Base-by-base conservation (phyloP, 2,888 invertebrate genomes). In the Eupithecia subumbrata region DNA sequence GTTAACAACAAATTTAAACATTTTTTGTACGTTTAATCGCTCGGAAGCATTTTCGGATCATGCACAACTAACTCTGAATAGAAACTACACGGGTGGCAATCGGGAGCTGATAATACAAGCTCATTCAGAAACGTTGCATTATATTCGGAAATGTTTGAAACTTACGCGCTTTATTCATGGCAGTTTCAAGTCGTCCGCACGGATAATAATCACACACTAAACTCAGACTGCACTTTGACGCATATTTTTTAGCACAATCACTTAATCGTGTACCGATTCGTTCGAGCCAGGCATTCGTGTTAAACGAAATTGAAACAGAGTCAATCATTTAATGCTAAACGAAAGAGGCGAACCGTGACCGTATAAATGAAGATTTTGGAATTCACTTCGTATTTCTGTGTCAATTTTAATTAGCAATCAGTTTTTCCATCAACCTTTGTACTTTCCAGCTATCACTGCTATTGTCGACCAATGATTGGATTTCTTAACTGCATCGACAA, bases 341-440 rank as follows among this genome's bases (percentile, higher is more conserved):
- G 92, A 89, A 90, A 92, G 91, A 92, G 88, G 88, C 88, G 91
- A 91, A 89, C 91, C 95, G 92, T 94, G 92, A 92, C 94, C 90
- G 87, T 90, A 93, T 92, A 93, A 94, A 95, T 92, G 93, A 94
- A 91, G 92, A 93, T 92, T 93, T 77, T 91, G 88, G 89, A 91
- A 92, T 94, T 91, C 91, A 90, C 89, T 88, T 90, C 89, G 91
- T 88, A 91, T 93, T 94, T 95, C 93, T 93, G 90, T 94, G 94
- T 94, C 94, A 94, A 93, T 90, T 92, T 92, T 94, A 94, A 94
- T 95, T 95, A 94, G 89, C 92, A 93, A 94, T 93, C 91, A 92
- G 88, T 91, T 92, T 94, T 93, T 82, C 90, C 91, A 93, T 93
- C 92, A 91, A 90, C 89, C 89, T 89, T 88, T 85, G 84, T 90